phyloP scores from a whole-genome alignment of 1,140 invertebrate genomes.

The Armadillidium nasatum region DNA sequence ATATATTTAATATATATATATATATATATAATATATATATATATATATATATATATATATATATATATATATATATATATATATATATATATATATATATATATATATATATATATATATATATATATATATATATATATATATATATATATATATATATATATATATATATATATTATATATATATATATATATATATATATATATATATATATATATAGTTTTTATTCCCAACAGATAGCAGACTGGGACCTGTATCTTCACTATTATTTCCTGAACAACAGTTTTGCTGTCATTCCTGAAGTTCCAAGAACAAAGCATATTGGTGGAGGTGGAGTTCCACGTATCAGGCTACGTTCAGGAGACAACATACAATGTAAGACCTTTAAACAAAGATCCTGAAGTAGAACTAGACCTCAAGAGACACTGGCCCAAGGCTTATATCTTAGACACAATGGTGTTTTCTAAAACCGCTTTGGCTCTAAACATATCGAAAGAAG shows the following conservation, averaged over 20 bases:
- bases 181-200: too few species aligned
- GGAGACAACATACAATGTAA: conserved; percentile 34
- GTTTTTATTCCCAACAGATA: neutral
- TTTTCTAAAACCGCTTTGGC: conserved; percentile 9
- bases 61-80: too few species aligned
- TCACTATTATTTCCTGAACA: conserved; percentile 19
- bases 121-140: too few species aligned
- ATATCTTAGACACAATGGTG: conserved; percentile 32
- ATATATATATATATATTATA: too few species aligned
- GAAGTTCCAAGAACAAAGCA: conserved; percentile 40
- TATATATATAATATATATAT: too few species aligned
- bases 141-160: too few species aligned
- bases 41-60: too few species aligned
- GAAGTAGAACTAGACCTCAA: conserved; percentile 20
- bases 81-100: too few species aligned
- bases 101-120: too few species aligned
- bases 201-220: too few species aligned
- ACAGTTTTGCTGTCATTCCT: conserved; percentile 25
- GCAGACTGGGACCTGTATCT: conserved; percentile 37
- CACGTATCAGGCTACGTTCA: conserved; percentile 38
- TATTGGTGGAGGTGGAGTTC: conserved; percentile 29
- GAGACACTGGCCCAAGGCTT: conserved; percentile 34
- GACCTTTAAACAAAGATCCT: conserved; percentile 32
- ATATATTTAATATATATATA: too few species aligned
- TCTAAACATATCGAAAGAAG: conserved; percentile 30